phyloP scores from a whole-genome alignment of 2,888 invertebrate genomes.

The Meandrusa payeni region DNA sequence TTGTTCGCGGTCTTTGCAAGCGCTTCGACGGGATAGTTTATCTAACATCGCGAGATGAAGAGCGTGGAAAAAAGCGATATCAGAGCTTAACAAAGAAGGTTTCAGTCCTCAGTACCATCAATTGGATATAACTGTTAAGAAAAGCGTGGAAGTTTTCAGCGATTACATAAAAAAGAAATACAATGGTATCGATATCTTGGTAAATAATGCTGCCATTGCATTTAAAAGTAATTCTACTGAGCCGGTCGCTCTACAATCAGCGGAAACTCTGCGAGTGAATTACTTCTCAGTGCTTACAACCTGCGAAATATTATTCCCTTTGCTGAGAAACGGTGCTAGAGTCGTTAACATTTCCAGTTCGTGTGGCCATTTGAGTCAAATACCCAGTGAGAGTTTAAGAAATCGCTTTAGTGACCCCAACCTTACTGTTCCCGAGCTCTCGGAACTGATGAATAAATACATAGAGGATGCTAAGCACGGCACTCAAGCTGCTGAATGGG shows the following conservation, averaged over 20 bases:
- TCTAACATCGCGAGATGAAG: slow-evolving; percentile 83
- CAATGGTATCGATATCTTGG: slow-evolving; percentile 85
- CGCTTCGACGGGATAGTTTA: slow-evolving; percentile 80
- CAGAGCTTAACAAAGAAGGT: slow-evolving; percentile 78
- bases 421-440: slow-evolving; percentile 80
- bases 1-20: slow-evolving; percentile 76
- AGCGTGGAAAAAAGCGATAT: slow-evolving; percentile 82
- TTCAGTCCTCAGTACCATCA: slow-evolving; percentile 82
- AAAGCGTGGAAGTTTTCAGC: slow-evolving; percentile 80
- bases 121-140: slow-evolving; percentile 83
- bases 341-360: slow-evolving; percentile 88
- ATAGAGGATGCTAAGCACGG: slow-evolving; percentile 76
- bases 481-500: slow-evolving; percentile 72
- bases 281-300: slow-evolving; percentile 84
- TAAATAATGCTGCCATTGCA: slow-evolving; percentile 89
- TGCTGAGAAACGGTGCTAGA: slow-evolving; percentile 84
- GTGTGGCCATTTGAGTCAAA: slow-evolving; percentile 78
- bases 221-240: slow-evolving; percentile 82
- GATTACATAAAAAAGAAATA: slow-evolving; percentile 81
- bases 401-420: slow-evolving; percentile 71
- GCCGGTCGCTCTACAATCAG: slow-evolving; percentile 84
- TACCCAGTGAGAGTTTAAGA: slow-evolving; percentile 76
- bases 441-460: slow-evolving; percentile 84
- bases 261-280: slow-evolving; percentile 85
- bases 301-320: slow-evolving; percentile 86